These are phyloP conservation scores for Frieseomelitta varia DNA, from an alignment of 1,140 invertebrate genomes.

Conservation along the genomic window DNA sequence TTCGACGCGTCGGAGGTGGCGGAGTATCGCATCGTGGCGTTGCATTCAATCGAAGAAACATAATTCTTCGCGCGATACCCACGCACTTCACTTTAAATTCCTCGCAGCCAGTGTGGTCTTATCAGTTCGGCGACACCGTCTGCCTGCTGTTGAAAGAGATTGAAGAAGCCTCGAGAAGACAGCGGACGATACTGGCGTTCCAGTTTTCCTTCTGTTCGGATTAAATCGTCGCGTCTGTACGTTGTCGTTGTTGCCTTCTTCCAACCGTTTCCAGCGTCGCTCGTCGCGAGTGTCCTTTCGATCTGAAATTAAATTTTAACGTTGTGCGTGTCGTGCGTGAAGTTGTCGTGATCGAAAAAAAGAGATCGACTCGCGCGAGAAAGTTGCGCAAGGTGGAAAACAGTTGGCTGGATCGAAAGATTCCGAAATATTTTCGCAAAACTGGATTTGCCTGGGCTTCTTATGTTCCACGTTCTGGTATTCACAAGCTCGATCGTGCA, in stretches of 20 bases:
- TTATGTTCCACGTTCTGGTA: conserved; percentile 49
- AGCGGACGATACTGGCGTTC: conserved; percentile 28
- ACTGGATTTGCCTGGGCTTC: conserved; percentile 32
- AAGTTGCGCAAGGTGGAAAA: not conserved
- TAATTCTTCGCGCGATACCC: conserved; percentile 55
- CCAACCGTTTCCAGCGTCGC: not conserved
- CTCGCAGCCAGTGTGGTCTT: conserved; percentile 56
- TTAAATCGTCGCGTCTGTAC: conserved; percentile 15
- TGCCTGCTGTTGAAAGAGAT: conserved; percentile 58
- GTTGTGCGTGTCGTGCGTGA: not conserved
- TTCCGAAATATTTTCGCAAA: conserved; percentile 17
- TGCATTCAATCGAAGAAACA: conserved; percentile 49
- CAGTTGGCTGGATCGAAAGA: not conserved
- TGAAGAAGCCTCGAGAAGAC: conserved; percentile 35
- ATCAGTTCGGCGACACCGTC: conserved; percentile 75
- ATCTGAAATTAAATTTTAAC: not conserved
- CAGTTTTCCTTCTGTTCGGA: conserved; percentile 43
- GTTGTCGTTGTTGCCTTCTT: not conserved
- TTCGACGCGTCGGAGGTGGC: not conserved
- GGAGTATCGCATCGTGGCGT: conserved; percentile 9
- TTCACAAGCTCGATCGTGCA: conserved; percentile 53
- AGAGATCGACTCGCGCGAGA: not conserved
- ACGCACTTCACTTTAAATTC: conserved; percentile 61
- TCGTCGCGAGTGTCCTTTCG: not conserved
- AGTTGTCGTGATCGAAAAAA: not conserved